Evolutionary conservation across 2,888 invertebrate species (phyloP).

Genomic region (Mellilla xanthometata): DNA sequence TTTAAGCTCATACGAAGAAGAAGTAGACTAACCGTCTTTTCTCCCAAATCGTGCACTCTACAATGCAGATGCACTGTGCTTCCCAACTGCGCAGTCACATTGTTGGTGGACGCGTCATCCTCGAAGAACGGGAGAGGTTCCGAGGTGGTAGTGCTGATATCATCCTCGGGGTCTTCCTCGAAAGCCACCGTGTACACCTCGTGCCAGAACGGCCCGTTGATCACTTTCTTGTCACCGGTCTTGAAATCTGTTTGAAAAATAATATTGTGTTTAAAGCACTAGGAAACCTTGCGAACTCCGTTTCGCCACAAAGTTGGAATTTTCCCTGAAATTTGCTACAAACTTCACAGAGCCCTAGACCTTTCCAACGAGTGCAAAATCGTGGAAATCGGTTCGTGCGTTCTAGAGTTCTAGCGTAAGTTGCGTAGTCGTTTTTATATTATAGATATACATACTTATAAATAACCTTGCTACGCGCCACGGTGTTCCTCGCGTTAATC

Average conservation of each 20-base stretch:
- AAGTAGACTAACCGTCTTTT: slow-evolving; percentile 83
- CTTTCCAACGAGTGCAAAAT: too few relatives aligned
- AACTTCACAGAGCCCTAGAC: too few relatives aligned
- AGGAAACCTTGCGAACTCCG: too few relatives aligned
- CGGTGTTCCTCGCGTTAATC: too few relatives aligned
- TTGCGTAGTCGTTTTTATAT: too few relatives aligned
- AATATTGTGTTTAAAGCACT: too few relatives aligned
- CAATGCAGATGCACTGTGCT: slow-evolving; percentile 86
- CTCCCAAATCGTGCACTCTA: slow-evolving; percentile 86
- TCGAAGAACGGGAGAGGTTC: slow-evolving; percentile 89
- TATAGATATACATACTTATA: too few relatives aligned
- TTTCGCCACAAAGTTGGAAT: too few relatives aligned
- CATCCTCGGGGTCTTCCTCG: slow-evolving; percentile 63
- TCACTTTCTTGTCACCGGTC: slow-evolving; percentile 69
- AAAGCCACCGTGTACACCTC: slow-evolving; percentile 70
- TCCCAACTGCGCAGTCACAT: slow-evolving; percentile 86
- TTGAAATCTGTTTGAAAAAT: slow-evolving; percentile 75
- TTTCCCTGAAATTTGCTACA: too few relatives aligned
- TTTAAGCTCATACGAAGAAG: not conserved
- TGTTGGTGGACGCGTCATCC: slow-evolving; percentile 84
- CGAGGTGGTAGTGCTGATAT: slow-evolving; percentile 81
- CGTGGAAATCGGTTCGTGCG: too few relatives aligned
- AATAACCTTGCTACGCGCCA: too few relatives aligned
- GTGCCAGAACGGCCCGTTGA: slow-evolving; percentile 73
- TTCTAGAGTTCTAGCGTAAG: too few relatives aligned